Evolutionary conservation across 2,888 invertebrate species (phyloP).

Genomic region (Trachelus iudaicus): DNA sequence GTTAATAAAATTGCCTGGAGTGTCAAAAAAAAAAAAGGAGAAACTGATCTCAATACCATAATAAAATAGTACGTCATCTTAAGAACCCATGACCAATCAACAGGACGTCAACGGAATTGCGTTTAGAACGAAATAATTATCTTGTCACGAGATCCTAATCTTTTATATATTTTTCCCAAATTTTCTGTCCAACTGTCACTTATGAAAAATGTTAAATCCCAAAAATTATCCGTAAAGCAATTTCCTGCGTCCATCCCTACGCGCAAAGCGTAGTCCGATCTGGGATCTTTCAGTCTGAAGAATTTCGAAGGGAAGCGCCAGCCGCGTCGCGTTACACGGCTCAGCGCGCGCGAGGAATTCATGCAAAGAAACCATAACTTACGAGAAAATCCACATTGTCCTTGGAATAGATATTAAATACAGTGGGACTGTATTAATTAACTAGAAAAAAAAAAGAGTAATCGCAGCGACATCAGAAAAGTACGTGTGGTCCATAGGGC

Average conservation of each 20-base stretch:
- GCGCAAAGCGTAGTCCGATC: background rate
- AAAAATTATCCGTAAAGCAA: background rate
- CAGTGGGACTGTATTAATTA: background rate
- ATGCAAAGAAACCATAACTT: background rate
- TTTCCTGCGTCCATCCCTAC: background rate
- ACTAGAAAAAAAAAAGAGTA: background rate
- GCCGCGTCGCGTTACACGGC: slow-evolving; percentile 16
- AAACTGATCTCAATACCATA: background rate
- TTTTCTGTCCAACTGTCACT: too few species aligned
- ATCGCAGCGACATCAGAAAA: background rate
- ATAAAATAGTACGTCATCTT: background rate
- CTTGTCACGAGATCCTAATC: background rate
- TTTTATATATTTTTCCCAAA: background rate
- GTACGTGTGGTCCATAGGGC: background rate
- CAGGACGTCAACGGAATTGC: background rate
- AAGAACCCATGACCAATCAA: background rate
- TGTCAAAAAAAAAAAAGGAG: background rate
- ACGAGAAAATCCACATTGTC: background rate
- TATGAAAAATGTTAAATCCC: too few species aligned
- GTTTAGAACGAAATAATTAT: background rate
- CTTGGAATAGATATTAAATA: background rate
- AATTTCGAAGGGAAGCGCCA: slow-evolving; percentile 4
- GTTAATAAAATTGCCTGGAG: background rate
- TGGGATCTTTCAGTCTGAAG: slow-evolving; percentile 7
- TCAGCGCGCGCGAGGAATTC: slow-evolving; percentile 19